Base-by-base conservation (phyloP, 2,888 invertebrate genomes). In the Epinotia ramella region DNA sequence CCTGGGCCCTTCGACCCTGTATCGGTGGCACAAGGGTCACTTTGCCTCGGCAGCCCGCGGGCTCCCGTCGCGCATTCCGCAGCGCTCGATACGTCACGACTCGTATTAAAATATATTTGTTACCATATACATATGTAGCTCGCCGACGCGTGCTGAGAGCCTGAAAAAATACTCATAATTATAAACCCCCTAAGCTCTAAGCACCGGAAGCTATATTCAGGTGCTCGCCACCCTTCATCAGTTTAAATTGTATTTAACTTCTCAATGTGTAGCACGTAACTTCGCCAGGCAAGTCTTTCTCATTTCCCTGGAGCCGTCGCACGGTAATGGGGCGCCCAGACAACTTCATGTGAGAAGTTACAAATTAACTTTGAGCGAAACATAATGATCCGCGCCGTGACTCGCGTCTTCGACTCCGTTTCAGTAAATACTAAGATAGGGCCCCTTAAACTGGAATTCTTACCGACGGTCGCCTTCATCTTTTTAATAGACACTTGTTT, bases 51-150 rank as follows among this genome's bases (percentile, higher is more conserved):
- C 40, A 18, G 59, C 28, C 28, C 40, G 6, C 33, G 56, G 33
- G 57, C 71, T 53, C 77, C 72, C 71, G 73, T 62, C 72, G 77
- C 71, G 59, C 79, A 79, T 78, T 79, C 78, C 79, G 40, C 72
- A 72, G 73, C 78, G 73, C 65, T 75, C 70, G 59, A 53, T 70
- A 60, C 65, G 65, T 70, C 64, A 70, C 40, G 59, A 28, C 64
- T 28, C 53, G 60, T 73, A 76, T 68, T 73, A 68, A 69, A 73
- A 68, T 73, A 67, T 63, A 59, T 75, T 75, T 75, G 76, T 69
- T 79, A 75, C 73, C 56, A 49, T 73, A 68, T 78, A 77, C 79
- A 77, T 67, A 76, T 71, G 73, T 72, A 68, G 56, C 75, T 59
- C 18, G 62, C 68, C 70, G 73, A 76, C 69, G 73, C 81, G 72